Evolutionary conservation across 1,140 invertebrate species (phyloP), one percentile per base, ranked within the genome.

Genomic region (Zaprionus gabonicus): DNA sequence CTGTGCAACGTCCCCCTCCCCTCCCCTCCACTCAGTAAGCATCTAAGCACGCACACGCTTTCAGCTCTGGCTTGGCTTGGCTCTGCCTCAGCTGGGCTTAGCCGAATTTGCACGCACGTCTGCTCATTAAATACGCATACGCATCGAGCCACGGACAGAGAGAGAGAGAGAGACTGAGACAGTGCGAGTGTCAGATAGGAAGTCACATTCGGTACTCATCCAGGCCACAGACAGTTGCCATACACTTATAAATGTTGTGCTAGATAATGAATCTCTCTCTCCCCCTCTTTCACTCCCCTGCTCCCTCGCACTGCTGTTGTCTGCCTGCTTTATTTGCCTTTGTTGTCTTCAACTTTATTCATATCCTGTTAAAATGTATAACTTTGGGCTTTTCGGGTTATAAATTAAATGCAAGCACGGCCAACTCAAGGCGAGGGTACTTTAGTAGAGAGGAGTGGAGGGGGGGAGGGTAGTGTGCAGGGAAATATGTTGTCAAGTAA

Each of bases 281-380:
- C 49, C 23, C 23, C 57, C 53, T 57, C 20, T 36, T 20, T 53
- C 41, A 36, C 60, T 57, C 41, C 51, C 12, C 25, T 1, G 0
- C 3, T 15, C 36, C 4, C n/a, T 28, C 20, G 20, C 20, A 20
- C 25, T 64, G 60, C 55, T 46, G 23, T 17, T 59, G 71, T 69
- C 74, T 82, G 85, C 76, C 85, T 88, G 81, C 76, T 71, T 82
- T 90, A 90, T 90, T 90, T 90, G 85, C 86, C 82, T 90, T 90
- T 82, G 85, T 90, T 90, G 86, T 90, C 85, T 91, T 90, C 79
- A 90, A 90, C 85, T 90, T 90, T 90, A 90, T 90, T 90, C 85
- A 90, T 90, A 90, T 90, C 85, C 85, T 90, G 85, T 85, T 90
- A 85, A 90, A 90, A 90, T 90, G 85, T 90, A 90, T 90, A 90